phyloP scores from a whole-genome alignment of 30 jellyfish, hydroid and myxozoan species.

The Turritopsis dohrnii region DNA sequence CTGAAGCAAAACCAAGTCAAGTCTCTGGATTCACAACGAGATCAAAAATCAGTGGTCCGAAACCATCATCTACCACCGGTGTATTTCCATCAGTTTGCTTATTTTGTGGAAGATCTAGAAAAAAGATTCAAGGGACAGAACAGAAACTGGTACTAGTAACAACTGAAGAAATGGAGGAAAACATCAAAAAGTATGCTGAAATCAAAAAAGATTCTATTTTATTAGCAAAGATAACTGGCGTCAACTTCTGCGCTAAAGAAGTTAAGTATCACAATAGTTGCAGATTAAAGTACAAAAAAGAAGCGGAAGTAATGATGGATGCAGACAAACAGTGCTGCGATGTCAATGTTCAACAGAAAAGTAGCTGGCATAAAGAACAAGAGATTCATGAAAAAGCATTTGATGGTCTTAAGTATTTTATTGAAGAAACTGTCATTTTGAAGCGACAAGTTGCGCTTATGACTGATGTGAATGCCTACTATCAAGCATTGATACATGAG shows the following conservation, averaged over 20 bases:
- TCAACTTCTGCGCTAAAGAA: background rate
- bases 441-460: background rate
- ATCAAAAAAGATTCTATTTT: background rate
- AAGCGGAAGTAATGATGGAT: background rate
- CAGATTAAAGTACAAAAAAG: constrained; percentile 8
- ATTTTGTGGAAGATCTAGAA: background rate
- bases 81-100: background rate
- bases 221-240: background rate
- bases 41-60: background rate
- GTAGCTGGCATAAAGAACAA: background rate
- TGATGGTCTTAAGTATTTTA: background rate
- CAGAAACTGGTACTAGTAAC: background rate
- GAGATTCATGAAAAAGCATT: background rate
- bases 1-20: background rate
- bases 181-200: background rate
- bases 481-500: background rate
- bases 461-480: background rate
- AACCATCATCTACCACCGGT: background rate
- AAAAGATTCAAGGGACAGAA: background rate
- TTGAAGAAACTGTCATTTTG: background rate
- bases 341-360: background rate
- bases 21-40: background rate
- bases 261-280: background rate
- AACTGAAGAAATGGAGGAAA: background rate
- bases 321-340: background rate